phyloP scores from a whole-genome alignment of 2,888 invertebrate genomes.

The Chaetogeoica ovagalla region DNA sequence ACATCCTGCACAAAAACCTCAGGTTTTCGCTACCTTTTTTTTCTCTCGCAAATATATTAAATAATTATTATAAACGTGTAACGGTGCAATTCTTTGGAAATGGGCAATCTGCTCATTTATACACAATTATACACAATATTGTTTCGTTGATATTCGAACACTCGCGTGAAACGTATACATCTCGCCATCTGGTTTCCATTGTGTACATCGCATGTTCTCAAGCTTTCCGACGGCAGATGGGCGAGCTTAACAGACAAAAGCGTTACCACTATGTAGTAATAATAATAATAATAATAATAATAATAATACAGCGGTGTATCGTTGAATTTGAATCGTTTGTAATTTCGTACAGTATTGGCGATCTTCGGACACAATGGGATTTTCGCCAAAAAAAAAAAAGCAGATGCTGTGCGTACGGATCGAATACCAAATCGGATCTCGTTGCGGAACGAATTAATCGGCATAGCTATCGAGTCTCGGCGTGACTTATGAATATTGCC shows the following conservation, averaged over 20 bases:
- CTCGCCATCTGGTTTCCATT: slow-evolving; percentile 22
- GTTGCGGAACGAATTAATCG: slow-evolving; percentile 30
- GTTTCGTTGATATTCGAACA: neutral
- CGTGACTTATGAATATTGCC: slow-evolving; percentile 42
- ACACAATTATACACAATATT: neutral
- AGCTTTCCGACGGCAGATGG: slow-evolving; percentile 20
- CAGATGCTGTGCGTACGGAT: neutral
- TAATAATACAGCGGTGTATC: neutral
- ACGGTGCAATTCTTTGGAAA: too few relatives aligned
- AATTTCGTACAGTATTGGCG: neutral
- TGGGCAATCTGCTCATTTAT: too few relatives aligned
- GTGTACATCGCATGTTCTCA: neutral
- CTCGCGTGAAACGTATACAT: neutral
- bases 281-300: too few relatives aligned
- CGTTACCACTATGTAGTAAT: too few relatives aligned
- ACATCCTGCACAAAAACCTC: too few relatives aligned
- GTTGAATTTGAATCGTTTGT: neutral
- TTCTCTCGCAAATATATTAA: too few relatives aligned
- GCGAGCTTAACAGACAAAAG: neutral
- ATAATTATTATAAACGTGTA: too few relatives aligned
- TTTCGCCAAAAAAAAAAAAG: slow-evolving; percentile 10
- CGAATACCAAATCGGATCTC: slow-evolving; percentile 30
- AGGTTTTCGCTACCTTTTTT: too few relatives aligned
- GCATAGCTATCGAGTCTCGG: neutral
- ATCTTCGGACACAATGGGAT: neutral